Evolutionary conservation across 2,797 vertebrate genomes (phyloP).

Genomic region (Hemitrygon akajei): DNA sequence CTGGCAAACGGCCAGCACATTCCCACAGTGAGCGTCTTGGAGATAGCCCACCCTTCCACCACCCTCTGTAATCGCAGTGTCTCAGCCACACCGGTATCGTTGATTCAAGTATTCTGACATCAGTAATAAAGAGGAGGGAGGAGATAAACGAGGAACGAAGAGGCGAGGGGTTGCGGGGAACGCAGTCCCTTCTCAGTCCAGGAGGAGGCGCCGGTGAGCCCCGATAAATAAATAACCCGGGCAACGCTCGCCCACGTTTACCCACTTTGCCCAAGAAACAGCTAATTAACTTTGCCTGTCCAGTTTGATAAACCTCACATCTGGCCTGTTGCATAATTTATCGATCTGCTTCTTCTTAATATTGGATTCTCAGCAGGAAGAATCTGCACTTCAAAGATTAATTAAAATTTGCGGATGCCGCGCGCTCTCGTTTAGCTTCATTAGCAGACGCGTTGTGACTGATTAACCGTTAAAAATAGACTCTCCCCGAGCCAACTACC

Average conservation of each 20-base stretch:
- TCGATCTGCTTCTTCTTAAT: not conserved
- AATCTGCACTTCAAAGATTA: not conserved
- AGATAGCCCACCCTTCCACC: too few species aligned
- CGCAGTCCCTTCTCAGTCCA: not conserved
- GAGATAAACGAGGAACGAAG: not conserved
- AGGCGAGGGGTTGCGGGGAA: not conserved
- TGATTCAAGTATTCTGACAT: not conserved
- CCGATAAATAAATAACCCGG: not conserved
- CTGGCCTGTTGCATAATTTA: conserved; percentile 16
- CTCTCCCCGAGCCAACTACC: not conserved
- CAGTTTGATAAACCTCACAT: not conserved
- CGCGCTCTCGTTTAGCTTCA: not conserved
- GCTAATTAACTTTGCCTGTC: conserved; percentile 1
- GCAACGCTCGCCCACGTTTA: not conserved
- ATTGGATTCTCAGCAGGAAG: not conserved
- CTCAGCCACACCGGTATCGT: not conserved
- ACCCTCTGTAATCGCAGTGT: not conserved
- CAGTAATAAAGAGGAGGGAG: not conserved
- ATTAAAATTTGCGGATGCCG: not conserved
- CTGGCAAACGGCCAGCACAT: not conserved
- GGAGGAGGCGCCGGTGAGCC: not conserved
- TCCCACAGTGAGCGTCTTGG: not conserved
- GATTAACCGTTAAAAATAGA: conserved; percentile 32
- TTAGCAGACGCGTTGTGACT: not conserved
- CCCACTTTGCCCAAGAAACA: not conserved